These are phyloP conservation scores for Egretta garzetta DNA, from an alignment of 2,113 vertebrate genomes.

Conservation along the genomic window DNA sequence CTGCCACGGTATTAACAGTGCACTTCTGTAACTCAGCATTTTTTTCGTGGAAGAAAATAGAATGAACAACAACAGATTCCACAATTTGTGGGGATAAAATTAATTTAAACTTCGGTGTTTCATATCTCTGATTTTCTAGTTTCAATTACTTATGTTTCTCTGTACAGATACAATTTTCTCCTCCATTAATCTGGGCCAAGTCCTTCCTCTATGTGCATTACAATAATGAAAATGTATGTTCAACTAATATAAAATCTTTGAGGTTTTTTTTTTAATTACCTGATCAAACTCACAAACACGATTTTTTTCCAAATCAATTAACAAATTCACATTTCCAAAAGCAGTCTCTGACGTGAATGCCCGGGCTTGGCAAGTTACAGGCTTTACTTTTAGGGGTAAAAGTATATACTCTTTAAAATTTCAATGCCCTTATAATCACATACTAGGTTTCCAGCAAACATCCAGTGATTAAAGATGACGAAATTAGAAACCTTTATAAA, in stretches of 20 bases:
- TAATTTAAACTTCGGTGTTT: background rate
- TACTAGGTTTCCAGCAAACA: background rate
- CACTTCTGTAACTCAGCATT: background rate
- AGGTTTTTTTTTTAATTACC: background rate
- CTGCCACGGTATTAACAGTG: background rate
- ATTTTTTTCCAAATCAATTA: background rate
- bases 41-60: background rate
- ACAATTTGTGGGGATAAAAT: background rate
- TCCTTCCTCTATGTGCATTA: background rate
- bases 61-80: background rate
- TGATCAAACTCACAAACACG: background rate
- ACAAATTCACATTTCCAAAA: background rate
- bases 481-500: background rate
- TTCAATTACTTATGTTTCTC: background rate
- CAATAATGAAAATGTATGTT: background rate
- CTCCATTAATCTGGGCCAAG: background rate
- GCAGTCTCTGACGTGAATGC: background rate
- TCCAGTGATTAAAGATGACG: background rate
- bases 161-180: background rate
- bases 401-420: background rate
- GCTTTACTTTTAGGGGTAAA: background rate
- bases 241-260: background rate
- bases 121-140: background rate
- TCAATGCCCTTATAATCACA: background rate
- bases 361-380: background rate